Percentiles rank a stretch among this genome's conserved stretches.
These are phyloP conservation scores for Eilema sororculum DNA, from an alignment of 2,888 invertebrate genomes.

Conservation along the genomic window DNA sequence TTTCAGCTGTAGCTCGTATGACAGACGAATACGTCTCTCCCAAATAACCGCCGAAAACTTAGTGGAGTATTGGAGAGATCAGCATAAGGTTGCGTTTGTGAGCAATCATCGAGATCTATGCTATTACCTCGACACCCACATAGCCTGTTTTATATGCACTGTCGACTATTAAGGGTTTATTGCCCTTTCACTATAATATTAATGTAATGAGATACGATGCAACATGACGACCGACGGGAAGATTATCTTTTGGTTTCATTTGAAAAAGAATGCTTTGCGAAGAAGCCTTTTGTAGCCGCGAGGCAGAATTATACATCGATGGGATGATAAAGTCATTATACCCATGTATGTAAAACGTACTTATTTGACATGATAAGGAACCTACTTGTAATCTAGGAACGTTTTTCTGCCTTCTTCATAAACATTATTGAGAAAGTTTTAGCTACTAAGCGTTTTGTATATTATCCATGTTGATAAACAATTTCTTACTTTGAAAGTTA, in stretches of 20 bases:
- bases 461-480: neutral
- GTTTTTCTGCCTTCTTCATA: neutral
- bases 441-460: neutral
- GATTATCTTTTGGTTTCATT: slow-evolving; percentile 26
- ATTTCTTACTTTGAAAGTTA: too few relatives aligned
- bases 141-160: slow-evolving; percentile 62
- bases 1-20: slow-evolving; percentile 30
- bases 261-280: slow-evolving; percentile 18
- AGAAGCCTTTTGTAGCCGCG: slow-evolving; percentile 5
- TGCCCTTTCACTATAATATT: slow-evolving; percentile 66
- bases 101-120: slow-evolving; percentile 74
- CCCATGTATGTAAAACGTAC: slow-evolving; percentile 21
- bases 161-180: slow-evolving; percentile 68
- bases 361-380: neutral
- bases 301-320: slow-evolving; percentile 18
- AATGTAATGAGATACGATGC: slow-evolving; percentile 47
- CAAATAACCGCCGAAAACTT: slow-evolving; percentile 32
- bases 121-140: slow-evolving; percentile 77
- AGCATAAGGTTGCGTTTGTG: slow-evolving; percentile 61
- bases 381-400: neutral
- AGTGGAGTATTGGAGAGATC: slow-evolving; percentile 48
- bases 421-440: neutral
- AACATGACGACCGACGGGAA: slow-evolving; percentile 27
- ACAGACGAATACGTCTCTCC: slow-evolving; percentile 25
- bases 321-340: slow-evolving; percentile 29